Base-by-base conservation (phyloP, 2,797 vertebrate genomes). In the Helicolenus hilgendorfi region DNA sequence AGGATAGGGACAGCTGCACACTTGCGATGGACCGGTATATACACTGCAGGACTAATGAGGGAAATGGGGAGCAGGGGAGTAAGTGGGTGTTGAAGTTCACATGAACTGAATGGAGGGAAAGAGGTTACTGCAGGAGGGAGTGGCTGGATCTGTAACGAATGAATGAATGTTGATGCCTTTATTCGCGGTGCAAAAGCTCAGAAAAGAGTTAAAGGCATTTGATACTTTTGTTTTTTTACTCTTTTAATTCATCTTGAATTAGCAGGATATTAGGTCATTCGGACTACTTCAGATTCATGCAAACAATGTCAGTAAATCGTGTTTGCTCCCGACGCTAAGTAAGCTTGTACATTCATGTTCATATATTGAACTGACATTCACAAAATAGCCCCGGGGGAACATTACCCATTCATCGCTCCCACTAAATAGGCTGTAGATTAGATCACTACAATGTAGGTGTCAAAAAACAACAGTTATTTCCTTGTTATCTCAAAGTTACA, bases 401-500 rank as follows among this genome's bases (percentile, higher is more conserved):
- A 7, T 72, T 84, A 87, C 84, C 27, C 56, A 75, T 75, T 78
- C 62, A 81, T 76, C 72, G 11, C 31, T 67, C 49, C 20, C 22
- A n/a, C 41, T 80, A 77, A 86, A 89, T 24, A 76, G 80, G 29
- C 18, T 56, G 18, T 24, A 77, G 69, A 85, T 91, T 56, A 70
- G 59, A 82, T 92, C 35, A 22, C 53, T 80, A 85, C 55, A 81
- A 56, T 78, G 73, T 71, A 58, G 41, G 74, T 83, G 81, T 86
- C 83, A 80, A 26, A 26, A 84, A 81, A 82, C 53, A 84, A 86
- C 29, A 72, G 24, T 55, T 29, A 33, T 65, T 72, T 55, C 83
- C 77, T 65, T 55, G 87, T 91, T 79, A 83, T 86, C 68, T 22
- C 75, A 55, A 79, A 87, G 72, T 22, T 85, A 83, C 67, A 88